phyloP scores from a whole-genome alignment of 2,888 invertebrate species.

The Bhutanitis thaidina region DNA sequence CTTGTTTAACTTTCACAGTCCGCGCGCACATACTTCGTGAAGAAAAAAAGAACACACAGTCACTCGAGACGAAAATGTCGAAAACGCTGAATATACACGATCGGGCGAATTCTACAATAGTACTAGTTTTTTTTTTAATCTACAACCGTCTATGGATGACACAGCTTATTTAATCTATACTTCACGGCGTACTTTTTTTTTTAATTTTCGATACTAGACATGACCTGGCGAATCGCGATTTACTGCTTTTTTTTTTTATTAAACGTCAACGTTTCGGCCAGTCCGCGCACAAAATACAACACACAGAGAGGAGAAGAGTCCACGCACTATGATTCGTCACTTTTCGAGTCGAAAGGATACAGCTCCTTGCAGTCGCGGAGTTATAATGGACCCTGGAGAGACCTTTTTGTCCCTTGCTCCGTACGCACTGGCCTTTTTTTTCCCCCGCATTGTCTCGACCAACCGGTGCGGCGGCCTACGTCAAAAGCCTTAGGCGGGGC shows the following conservation, averaged over 20 bases:
- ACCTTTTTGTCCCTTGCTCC: slow-evolving; percentile 65
- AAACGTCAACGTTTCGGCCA: neutral
- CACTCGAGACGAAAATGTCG: slow-evolving; percentile 45
- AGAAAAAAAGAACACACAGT: slow-evolving; percentile 37
- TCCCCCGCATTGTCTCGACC: slow-evolving; percentile 53
- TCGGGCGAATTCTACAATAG: slow-evolving; percentile 26
- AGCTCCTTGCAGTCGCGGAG: slow-evolving; percentile 48
- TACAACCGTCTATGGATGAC: slow-evolving; percentile 2
- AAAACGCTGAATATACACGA: slow-evolving; percentile 42
- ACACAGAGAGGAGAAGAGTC: neutral
- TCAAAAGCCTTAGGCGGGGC: slow-evolving; percentile 50
- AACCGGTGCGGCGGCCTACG: slow-evolving; percentile 53
- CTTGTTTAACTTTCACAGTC: slow-evolving; percentile 27
- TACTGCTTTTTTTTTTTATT: neutral
- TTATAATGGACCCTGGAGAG: slow-evolving; percentile 53
- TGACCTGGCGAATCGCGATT: neutral
- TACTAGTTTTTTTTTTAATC: neutral
- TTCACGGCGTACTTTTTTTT: neutral
- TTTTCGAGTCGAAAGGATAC: slow-evolving; percentile 52
- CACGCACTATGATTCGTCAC: slow-evolving; percentile 51
- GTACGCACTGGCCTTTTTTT: slow-evolving; percentile 53
- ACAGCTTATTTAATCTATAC: neutral
- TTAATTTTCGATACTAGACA: neutral
- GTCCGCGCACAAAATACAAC: neutral
- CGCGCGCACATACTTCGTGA: slow-evolving; percentile 24